Base-by-base conservation (phyloP, 2,797 vertebrate species). In the Cottoperca gobio region DNA sequence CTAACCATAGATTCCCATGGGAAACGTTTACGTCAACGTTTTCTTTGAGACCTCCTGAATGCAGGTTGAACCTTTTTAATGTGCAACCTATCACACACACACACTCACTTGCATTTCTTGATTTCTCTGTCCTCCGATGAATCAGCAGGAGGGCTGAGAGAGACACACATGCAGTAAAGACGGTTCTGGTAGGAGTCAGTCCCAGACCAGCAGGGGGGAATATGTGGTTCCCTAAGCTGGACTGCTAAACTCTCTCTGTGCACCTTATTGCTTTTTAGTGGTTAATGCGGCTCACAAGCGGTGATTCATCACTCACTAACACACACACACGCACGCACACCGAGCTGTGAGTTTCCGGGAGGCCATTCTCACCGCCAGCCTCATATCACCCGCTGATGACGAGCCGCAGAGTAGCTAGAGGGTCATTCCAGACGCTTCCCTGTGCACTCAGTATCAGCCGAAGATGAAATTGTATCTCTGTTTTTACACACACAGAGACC, bases 221-320 rank as follows among this genome's bases (percentile, higher is more conserved):
- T 63, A 8, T 58, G 80, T 55, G 53, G 55, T 49, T 83, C 70
- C 17, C 52, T 33, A 71, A 78, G 70, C 31, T 9, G 63, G 67
- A 76, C 54, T 70, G 68, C 72, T 78, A 66, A 82, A 70, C 66
- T 73, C 74, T 53, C 55, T 48, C 45, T 60, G 35, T 76, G 71
- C 69, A 78, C 82, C 65, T 69, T 81, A 84, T 86, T 85, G 71
- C 71, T 60, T 81, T 86, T 78, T 50, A 79, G 73, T 76, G 70
- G 77, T 77, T 69, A 53, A 81, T 57, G 76, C 16, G 8, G 67
- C 73, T 83, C 73, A 68, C 73, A 59, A 76, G 60, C 19, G 55
- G 80, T 86, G 88, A 88, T 83, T 86, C 82, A 83, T 86, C 77
- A 57, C 70, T 65, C 78, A 54, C 57, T 26, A 46, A 79, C 23